These are phyloP conservation scores for Gila robusta DNA, from an alignment of 2,797 vertebrate genomes.

Conservation along the genomic window DNA sequence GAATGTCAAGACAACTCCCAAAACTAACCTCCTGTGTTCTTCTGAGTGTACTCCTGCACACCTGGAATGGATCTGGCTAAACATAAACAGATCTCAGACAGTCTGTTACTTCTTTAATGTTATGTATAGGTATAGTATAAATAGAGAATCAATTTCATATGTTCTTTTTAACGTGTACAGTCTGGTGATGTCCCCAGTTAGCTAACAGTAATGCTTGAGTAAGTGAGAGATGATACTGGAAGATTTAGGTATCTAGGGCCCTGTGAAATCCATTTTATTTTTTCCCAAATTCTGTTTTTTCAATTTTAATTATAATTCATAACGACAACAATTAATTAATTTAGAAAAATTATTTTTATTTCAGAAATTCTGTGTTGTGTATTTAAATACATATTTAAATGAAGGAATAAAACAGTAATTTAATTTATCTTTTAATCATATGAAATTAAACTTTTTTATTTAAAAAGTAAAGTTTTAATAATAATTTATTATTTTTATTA, in stretches of 20 bases:
- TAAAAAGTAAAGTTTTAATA: no score
- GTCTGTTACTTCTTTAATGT: neutral
- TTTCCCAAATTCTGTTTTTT: no score
- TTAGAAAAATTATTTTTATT: no score
- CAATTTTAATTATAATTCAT: no score
- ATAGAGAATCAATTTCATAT: neutral
- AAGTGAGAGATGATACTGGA: neutral
- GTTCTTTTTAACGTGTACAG: neutral
- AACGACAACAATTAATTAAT: no score
- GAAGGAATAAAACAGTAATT: no score
- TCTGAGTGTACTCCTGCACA: neutral
- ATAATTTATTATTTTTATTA: no score
- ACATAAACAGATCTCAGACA: constrained; percentile 25
- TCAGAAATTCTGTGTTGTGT: no score
- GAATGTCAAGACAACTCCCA: constrained; percentile 32
- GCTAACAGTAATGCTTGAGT: neutral
- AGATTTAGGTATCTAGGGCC: neutral
- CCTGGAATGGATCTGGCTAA: constrained; percentile 1
- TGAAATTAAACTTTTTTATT: no score
- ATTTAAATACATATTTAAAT: no score
- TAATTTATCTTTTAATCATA: no score
- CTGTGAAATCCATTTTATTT: no score
- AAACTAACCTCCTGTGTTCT: constrained; percentile 6
- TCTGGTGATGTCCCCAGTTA: constrained; percentile 1
- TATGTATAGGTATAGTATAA: neutral